A percentile compares a stretch with the other conserved stretches of the same genome.
Evolutionary conservation across 2,113 vertebrate genomes (phyloP).

Genomic region (Montifringilla adamsi): DNA sequence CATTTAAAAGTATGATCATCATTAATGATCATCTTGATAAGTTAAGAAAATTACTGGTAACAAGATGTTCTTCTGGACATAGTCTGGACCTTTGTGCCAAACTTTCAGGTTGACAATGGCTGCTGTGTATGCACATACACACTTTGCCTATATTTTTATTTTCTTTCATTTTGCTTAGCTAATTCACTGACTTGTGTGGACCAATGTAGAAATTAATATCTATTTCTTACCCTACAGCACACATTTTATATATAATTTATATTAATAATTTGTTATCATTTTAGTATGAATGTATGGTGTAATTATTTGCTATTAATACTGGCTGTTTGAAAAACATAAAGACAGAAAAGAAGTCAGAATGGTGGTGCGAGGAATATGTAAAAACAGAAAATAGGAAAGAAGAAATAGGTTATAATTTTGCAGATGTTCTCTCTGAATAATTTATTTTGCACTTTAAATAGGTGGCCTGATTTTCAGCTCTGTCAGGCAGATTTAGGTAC

Average conservation of each 20-base stretch:
- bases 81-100: not conserved
- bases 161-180: not conserved
- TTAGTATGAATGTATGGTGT: not conserved
- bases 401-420: constrained; percentile 10
- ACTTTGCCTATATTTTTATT: not conserved
- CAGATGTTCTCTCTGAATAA: not conserved
- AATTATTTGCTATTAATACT: not conserved
- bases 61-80: not conserved
- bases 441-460: not conserved
- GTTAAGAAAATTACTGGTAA: not conserved
- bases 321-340: not conserved
- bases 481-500: not conserved
- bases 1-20: not conserved
- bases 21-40: not conserved
- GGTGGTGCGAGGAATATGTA: not conserved
- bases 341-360: not conserved
- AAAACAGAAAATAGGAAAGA: not conserved
- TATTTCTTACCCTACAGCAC: not conserved
- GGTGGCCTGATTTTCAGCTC: constrained; percentile 1
- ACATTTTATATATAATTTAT: not conserved
- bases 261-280: not conserved
- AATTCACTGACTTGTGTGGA: not conserved
- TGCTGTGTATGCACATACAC: not conserved
- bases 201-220: not conserved
- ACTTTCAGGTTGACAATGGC: not conserved